Evolutionary conservation across 2,888 invertebrate species (phyloP).

Genomic region (Dendrolimus pini): DNA sequence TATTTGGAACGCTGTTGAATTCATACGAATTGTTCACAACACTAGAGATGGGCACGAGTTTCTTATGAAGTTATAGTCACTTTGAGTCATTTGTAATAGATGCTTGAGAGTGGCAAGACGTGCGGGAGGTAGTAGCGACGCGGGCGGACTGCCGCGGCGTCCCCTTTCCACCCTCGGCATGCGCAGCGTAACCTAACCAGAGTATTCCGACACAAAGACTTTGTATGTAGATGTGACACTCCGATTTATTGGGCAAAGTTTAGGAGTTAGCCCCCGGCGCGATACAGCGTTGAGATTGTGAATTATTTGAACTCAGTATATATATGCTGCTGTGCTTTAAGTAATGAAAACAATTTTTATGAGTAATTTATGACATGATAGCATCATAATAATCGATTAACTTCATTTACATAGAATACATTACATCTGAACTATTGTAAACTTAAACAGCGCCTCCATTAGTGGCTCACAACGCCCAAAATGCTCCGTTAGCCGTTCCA

Average conservation of each 20-base stretch:
- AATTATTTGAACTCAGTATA: neutral
- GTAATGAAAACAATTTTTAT: too few species aligned
- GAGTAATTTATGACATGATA: too few species aligned
- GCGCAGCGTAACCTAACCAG: conserved; percentile 45
- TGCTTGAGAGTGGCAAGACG: conserved; percentile 17
- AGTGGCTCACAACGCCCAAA: too few species aligned
- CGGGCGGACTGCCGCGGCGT: conserved; percentile 45
- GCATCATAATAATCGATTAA: too few species aligned
- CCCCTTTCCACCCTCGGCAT: conserved; percentile 31
- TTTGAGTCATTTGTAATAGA: neutral
- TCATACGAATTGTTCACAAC: neutral
- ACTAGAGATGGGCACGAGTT: neutral
- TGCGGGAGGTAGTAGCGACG: conserved; percentile 30
- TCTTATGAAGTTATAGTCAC: conserved; percentile 1
- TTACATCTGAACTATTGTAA: too few species aligned
- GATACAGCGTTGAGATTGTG: neutral
- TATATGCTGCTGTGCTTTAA: too few species aligned
- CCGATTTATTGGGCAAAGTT: neutral
- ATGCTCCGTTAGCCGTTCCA: too few species aligned
- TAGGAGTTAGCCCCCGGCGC: neutral
- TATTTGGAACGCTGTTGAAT: neutral
- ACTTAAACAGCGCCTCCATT: too few species aligned
- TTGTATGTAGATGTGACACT: conserved; percentile 23
- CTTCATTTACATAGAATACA: too few species aligned
- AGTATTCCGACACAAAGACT: conserved; percentile 33